Evolutionary conservation across 2,888 invertebrate species (phyloP), one percentile per base, ranked within the genome.

Genomic region (Anaspis maculata): DNA sequence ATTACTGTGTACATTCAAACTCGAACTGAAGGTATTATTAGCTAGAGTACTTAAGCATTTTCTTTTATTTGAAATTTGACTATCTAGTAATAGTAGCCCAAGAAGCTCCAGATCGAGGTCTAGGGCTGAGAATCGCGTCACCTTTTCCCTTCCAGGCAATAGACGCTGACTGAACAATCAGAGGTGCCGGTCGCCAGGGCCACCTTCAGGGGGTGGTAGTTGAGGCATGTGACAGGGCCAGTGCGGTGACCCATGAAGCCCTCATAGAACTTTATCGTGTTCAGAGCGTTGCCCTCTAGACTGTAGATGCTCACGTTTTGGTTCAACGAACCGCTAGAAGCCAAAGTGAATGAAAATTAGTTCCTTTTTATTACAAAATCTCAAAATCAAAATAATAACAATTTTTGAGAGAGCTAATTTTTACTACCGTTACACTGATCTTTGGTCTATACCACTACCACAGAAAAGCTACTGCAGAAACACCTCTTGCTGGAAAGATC

Each of bases 241-340:
- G 89, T 86, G 58, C 88, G 75, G 49, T 87, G 81, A 39, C 79
- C 79, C 75, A 88, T 85, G 69, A 95, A 92, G 32, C 94, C 91
- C 60, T 94, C 92, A 64, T 92, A 87, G 63, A 83, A 83, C 60
- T 85, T 84, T 58, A 94, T 82, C 3, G 81, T 77, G 64, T 85
- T 88, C 37, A 90, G 71, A 25, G 72, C 66, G 13, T 72, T 68
- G 25, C 91, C 92, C 45, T 74, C 73, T 49, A 81, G 70, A 54
- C 81, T 81, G 67, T 79, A 84, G 32, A 88, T 73, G 52, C 77
- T 80, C 51, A 92, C 85, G 64, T 77, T 80, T 58, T 84, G 86
- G 68, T 79, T 80, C 45, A 77, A 70, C 1, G 84, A 80, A 12
- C 85, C 86, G 57, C 86, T 86, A 64, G 27, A 64, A 64, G 44